Evolutionary conservation across 2,113 vertebrate species (phyloP).

Genomic region (Phaethon lepturus): DNA sequence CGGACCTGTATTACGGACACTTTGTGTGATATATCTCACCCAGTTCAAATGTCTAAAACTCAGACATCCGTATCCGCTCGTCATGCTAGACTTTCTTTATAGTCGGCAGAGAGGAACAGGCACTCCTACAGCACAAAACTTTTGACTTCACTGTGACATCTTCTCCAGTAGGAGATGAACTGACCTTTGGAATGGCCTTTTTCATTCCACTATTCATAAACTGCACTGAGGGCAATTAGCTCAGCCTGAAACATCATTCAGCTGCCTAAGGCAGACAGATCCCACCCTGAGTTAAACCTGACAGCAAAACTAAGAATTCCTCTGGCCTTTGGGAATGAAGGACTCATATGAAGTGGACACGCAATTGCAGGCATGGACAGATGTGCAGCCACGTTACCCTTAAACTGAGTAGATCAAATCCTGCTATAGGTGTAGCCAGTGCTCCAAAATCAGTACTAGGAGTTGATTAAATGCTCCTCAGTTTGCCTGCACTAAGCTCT

Average conservation of each 20-base stretch:
- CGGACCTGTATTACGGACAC: neutral
- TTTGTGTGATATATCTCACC: neutral
- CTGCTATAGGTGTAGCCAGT: neutral
- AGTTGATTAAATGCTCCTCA: neutral
- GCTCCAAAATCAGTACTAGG: neutral
- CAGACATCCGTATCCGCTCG: neutral
- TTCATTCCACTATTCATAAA: neutral
- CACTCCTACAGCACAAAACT: neutral
- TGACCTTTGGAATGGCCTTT: neutral
- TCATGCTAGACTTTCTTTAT: neutral
- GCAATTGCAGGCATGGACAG: neutral
- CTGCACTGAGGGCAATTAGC: neutral
- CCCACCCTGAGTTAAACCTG: neutral
- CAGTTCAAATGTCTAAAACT: neutral
- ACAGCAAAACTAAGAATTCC: neutral
- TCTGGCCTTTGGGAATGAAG: neutral
- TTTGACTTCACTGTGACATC: neutral
- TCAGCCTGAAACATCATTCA: neutral
- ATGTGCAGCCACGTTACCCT: fast-evolving
- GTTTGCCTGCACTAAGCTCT: neutral
- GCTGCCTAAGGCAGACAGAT: neutral
- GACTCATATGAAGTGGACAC: neutral
- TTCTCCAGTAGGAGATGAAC: neutral
- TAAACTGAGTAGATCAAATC: neutral
- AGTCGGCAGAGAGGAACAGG: neutral